Base-by-base conservation (phyloP, 92 coral and sea anemone species). In the Epizoanthus stellaris region DNA sequence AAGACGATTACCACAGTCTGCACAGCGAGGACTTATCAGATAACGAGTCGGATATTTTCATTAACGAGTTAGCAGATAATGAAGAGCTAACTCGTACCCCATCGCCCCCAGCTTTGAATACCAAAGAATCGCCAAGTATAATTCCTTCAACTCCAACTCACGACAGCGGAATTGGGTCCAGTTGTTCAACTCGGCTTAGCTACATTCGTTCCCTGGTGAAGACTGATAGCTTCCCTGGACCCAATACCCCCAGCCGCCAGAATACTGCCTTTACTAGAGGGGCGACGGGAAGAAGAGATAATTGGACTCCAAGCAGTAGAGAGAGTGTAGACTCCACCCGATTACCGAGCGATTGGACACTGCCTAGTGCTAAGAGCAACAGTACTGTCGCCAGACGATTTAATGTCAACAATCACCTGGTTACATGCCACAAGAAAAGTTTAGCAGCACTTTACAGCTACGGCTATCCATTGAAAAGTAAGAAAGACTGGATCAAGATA, bases 101-200 rank as follows among this genome's bases (percentile, higher is more conserved):
- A 79, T 71, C 40, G 47, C 75, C 76, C 11, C 20, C 89, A n/a
- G 8, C 58, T 71, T 76, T 75, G 3, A 80, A 74, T 40, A 66
- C 80, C 70, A 90, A 87, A 61, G 64, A 80, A 40, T 20, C 45
- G 36, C 60, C 80, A 63, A 77, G 36, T 73, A 70, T 1, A 45
- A 45, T 79, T 42, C 56, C 88, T 40, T 60, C 88, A 19, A 23
- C 88, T 25, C 85, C 80, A 69, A 61, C 86, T 38, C 86, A 36
- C 4, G 98, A 94, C 52, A 94, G 93, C 75, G 98, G 93, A 21
- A 61, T 79, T 11, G 83, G 52, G 20, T 79, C 83, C 14, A 34
- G 60, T 7, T 84, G 83, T 81, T 87, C 98, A 30, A 89, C 93
- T 76, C 93, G 98, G n/a, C 76, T 91, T 60, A 84, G 92, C 45